A percentile compares a stretch with the other conserved stretches of the same genome.
These are phyloP conservation scores for Notodonta ziczac DNA, from an alignment of 2,888 invertebrate genomes.

Conservation along the genomic window DNA sequence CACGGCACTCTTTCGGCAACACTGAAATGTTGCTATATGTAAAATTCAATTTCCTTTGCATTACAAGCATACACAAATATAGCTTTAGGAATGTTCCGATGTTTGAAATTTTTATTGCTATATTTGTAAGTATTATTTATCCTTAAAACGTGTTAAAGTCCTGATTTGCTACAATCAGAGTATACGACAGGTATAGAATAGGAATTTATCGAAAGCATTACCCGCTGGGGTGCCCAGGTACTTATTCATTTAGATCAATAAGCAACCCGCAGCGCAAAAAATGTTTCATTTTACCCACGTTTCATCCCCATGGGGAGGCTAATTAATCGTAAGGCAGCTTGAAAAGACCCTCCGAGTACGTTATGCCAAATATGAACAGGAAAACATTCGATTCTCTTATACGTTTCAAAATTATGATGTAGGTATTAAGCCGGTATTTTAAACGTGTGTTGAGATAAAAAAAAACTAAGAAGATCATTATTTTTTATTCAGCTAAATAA, in stretches of 20 bases:
- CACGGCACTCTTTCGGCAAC: slow-evolving; percentile 30
- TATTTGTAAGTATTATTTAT: too few relatives aligned
- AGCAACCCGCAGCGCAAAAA: slow-evolving; percentile 54
- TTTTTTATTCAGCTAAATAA: too few relatives aligned
- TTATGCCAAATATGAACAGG: slow-evolving; percentile 50
- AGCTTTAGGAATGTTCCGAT: too few relatives aligned
- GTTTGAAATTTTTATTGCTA: too few relatives aligned
- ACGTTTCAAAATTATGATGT: too few relatives aligned
- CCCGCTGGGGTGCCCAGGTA: slow-evolving; percentile 7
- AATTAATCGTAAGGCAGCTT: slow-evolving; percentile 65
- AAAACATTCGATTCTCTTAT: slow-evolving; percentile 30
- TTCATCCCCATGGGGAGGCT: slow-evolving; percentile 53
- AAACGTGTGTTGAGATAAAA: too few relatives aligned
- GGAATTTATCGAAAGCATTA: background rate
- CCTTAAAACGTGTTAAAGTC: too few relatives aligned
- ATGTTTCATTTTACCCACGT: slow-evolving; percentile 52
- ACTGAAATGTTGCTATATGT: slow-evolving; percentile 16
- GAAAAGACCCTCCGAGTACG: slow-evolving; percentile 52
- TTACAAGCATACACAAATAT: background rate
- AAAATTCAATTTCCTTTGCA: slow-evolving; percentile 7
- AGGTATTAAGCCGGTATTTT: too few relatives aligned
- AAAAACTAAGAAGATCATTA: too few relatives aligned
- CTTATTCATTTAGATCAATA: slow-evolving; percentile 55
- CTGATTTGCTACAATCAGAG: background rate
- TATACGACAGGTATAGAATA: background rate